Evolutionary conservation across 53 echinoderm and acorn worm species (phyloP), one percentile per base, ranked within the genome.

Genomic region (Holothuria scabra): DNA sequence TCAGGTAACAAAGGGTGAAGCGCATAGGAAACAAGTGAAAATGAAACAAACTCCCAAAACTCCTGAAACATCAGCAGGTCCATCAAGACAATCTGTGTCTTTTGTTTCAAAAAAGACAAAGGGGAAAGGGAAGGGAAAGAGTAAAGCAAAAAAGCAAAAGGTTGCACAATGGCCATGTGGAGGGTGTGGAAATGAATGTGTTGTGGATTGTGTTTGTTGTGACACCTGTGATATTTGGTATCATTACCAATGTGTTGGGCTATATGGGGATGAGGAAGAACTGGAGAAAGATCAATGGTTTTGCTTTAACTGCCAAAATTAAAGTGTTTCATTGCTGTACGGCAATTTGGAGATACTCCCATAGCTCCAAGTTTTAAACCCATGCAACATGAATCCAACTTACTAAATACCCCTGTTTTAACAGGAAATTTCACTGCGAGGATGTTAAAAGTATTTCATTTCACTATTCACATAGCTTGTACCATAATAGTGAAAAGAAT

Each of bases 161-260:
- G 26, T 23, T n/a, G 26, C 26, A 23, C 22, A 61, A n/a, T 61
- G 61, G 61, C 61, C 61, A n/a, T 61, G 61, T 61, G 61, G 61
- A 61, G 61, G 61, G 22, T 61, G 61, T 61, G 61, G 61, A 5
- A 61, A 61, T 61, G 61, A 61, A 61, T 61, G 61, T 61, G 26
- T 26, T 16, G 61, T 61, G n/a, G 61, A 61, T 61, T 61, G 61
- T 61, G 61, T 61, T 26, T n/a, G 22, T n/a, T 61, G 61, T 61
- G 61, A 61, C 12, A 61, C n/a, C 22, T 61, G 61, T 26, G 26
- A 61, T 26, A 61, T 61, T 26, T 61, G 61, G 61, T 61, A 23
- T 26, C 61, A n/a, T n/a, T n/a, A n/a, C n/a, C n/a, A n/a, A n/a
- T n/a, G n/a, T n/a, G n/a, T n/a, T n/a, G n/a, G n/a, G 13, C 13